Evolutionary conservation across 2,888 invertebrate species (phyloP).

Genomic region (Arctia plantaginis): DNA sequence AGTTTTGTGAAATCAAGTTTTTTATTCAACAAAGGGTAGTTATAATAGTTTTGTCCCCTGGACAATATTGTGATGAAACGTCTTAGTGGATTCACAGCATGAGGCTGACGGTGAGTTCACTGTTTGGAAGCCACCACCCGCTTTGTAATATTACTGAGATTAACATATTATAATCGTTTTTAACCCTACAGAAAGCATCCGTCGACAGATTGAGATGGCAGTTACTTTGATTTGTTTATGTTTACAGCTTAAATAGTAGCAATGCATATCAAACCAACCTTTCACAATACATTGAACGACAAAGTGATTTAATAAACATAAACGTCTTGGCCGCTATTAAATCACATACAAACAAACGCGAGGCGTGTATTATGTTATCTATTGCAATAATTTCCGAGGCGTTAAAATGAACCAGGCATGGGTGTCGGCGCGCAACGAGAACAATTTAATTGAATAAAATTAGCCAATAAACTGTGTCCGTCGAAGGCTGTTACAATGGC

Average conservation of each 20-base stretch:
- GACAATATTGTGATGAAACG: constrained; percentile 79
- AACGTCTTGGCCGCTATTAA: constrained; percentile 59
- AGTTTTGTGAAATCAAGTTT: constrained; percentile 68
- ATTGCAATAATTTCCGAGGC: constrained; percentile 79
- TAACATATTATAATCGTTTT: constrained; percentile 78
- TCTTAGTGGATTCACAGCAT: constrained; percentile 78
- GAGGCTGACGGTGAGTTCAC: constrained; percentile 70
- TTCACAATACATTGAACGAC: constrained; percentile 58
- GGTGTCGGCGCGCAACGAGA: constrained; percentile 68
- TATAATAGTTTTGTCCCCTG: constrained; percentile 76
- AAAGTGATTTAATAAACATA: constrained; percentile 49
- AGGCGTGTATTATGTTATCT: constrained; percentile 70
- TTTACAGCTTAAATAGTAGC: constrained; percentile 60
- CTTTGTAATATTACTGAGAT: constrained; percentile 65
- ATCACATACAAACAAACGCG: constrained; percentile 62
- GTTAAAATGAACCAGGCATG: constrained; percentile 70
- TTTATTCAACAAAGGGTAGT: constrained; percentile 65
- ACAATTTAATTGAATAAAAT: constrained; percentile 86
- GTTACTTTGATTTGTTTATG: constrained; percentile 62
- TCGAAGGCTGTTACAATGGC: constrained; percentile 82
- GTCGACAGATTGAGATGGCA: constrained; percentile 57
- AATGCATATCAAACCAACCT: constrained; percentile 55
- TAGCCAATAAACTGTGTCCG: constrained; percentile 82
- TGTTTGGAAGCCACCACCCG: constrained; percentile 80
- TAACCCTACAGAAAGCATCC: constrained; percentile 69